Evolutionary conservation across 2,113 vertebrate genomes (phyloP).

Genomic region (Murina feae): DNA sequence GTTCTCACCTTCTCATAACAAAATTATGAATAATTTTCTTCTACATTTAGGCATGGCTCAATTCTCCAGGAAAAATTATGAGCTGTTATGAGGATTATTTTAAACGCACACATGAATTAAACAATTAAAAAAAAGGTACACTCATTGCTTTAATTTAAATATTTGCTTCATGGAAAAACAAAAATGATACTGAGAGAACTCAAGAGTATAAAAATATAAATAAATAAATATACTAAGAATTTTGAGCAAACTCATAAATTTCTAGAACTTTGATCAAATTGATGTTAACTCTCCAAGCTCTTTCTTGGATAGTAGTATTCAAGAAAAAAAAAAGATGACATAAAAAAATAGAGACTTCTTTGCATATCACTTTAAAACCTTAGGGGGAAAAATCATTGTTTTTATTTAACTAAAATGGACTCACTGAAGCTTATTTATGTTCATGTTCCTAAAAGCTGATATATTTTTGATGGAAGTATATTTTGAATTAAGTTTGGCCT

Average conservation of each 20-base stretch:
- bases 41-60: neutral
- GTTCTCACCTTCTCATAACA: neutral
- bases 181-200: neutral
- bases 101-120: neutral
- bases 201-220: neutral
- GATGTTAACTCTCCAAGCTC: neutral
- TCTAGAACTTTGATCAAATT: neutral
- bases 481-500: neutral
- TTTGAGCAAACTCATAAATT: neutral
- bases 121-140: neutral
- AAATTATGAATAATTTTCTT: slow-evolving; percentile 2
- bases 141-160: neutral
- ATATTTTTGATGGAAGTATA: neutral
- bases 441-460: slow-evolving; percentile 6
- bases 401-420: slow-evolving; percentile 37
- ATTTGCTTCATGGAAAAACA: neutral
- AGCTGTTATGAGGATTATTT: neutral
- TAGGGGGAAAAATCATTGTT: slow-evolving; percentile 11
- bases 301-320: neutral
- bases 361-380: slow-evolving; percentile 58
- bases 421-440: slow-evolving; percentile 16
- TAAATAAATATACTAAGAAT: neutral
- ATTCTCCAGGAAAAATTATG: neutral
- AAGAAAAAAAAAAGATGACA: neutral
- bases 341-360: slow-evolving; percentile 44